Evolutionary conservation across 2,113 vertebrate species (phyloP).

Genomic region (Seriola rivoliana): DNA sequence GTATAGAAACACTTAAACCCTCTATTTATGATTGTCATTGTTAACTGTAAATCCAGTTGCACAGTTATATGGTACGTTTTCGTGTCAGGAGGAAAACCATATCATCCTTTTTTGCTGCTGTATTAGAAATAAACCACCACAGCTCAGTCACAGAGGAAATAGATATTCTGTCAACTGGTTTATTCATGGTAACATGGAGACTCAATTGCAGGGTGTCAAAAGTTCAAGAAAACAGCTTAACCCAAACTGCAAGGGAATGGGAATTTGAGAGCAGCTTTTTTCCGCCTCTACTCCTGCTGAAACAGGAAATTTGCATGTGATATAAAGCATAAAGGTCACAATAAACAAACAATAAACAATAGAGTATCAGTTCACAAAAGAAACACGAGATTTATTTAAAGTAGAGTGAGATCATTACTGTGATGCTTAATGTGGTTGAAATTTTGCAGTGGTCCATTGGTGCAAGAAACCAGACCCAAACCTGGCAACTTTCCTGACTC

Average conservation of each 20-base stretch:
- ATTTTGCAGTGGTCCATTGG: background rate
- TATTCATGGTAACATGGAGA: conserved; percentile 24
- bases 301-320: conserved; percentile 16
- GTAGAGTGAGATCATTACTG: background rate
- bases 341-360: background rate
- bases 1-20: background rate
- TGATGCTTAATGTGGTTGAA: background rate
- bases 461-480: background rate
- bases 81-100: background rate
- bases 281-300: background rate
- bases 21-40: background rate
- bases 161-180: conserved; percentile 33
- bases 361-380: background rate
- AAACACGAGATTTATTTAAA: background rate
- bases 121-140: conserved; percentile 7
- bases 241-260: conserved; percentile 1
- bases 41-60: conserved; percentile 22
- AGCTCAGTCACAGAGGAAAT: conserved; percentile 18
- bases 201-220: conserved; percentile 30
- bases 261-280: background rate
- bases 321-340: background rate
- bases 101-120: background rate
- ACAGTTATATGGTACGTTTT: background rate
- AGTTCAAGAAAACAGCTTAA: conserved; percentile 40
- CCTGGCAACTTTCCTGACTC: background rate